These are phyloP conservation scores for Agriopis aurantiaria DNA, from an alignment of 2,888 invertebrate species.

Conservation along the genomic window DNA sequence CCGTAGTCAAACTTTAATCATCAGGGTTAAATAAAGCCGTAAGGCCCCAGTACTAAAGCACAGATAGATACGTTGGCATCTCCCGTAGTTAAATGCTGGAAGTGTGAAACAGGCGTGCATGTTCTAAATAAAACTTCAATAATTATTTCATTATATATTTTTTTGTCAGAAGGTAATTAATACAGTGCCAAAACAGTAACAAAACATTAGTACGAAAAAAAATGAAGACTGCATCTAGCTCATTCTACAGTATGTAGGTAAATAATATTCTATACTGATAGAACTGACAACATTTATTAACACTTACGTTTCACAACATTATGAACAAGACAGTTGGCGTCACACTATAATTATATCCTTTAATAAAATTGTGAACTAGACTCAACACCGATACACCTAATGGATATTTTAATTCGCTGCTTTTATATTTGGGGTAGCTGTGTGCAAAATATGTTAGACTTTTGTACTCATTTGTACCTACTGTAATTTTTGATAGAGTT, in stretches of 20 bases:
- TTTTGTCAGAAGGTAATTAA: constrained; percentile 87
- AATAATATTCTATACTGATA: constrained; percentile 66
- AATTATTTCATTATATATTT: constrained; percentile 84
- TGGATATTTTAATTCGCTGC: constrained; percentile 74
- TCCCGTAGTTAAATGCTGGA: too few species aligned
- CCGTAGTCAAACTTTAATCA: too few species aligned
- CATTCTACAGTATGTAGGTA: constrained; percentile 80
- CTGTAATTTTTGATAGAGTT: too few species aligned
- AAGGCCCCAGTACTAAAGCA: too few species aligned
- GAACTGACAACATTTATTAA: constrained; percentile 73
- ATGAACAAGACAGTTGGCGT: constrained; percentile 80
- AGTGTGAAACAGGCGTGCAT: background rate
- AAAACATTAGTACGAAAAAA: constrained; percentile 84
- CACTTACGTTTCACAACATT: constrained; percentile 80
- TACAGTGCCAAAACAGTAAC: constrained; percentile 86
- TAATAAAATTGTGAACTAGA: constrained; percentile 75
- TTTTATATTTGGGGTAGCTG: constrained; percentile 63
- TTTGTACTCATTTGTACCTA: background rate
- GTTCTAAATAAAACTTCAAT: constrained; percentile 71
- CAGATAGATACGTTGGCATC: too few species aligned
- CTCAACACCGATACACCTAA: constrained; percentile 83
- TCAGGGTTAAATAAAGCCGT: too few species aligned
- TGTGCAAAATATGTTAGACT: constrained; percentile 51
- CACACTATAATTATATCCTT: constrained; percentile 47
- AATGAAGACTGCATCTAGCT: constrained; percentile 84